Base-by-base conservation (phyloP, 2,888 invertebrate genomes). In the Mayetiola destructor region DNA sequence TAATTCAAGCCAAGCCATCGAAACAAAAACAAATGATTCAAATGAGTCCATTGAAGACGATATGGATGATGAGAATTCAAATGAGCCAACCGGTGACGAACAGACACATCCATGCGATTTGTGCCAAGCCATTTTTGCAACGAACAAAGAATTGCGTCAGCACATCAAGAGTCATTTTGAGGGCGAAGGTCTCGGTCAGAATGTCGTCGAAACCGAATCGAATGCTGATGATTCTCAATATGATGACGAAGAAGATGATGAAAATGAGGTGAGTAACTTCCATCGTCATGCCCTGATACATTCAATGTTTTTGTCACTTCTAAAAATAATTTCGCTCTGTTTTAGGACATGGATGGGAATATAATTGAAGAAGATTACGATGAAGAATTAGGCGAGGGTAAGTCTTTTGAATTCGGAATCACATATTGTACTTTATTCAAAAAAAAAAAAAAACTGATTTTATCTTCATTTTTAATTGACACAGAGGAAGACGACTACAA, bases 121-220 rank as follows among this genome's bases (percentile, higher is more conserved):
- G 59, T 73, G 73, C 63, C 69, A 71, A 63, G 65, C 71, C 60
- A 68, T 66, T 63, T 73, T 71, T 58, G 68, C 67, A 61, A 65
- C 70, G 29, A 68, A 71, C 58, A 67, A 67, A 61, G 68, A 68
- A 55, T 65, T 73, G 60, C 70, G 70, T 60, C 66, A 66, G 32
- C 73, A 73, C 61, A 71, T 73, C 58, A 69, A 72, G 64, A 68
- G 67, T 62, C 73, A 73, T 66, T 71, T 73, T 16, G 58, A 59
- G 20, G 12, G 29, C 16, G n/a, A 23, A 6, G 32, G 27, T 18
- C 12, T 27, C 10, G 39, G 10, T 8, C 18, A 14, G n/a, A n/a
- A n/a, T n/a, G n/a, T n/a, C n/a, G 21, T n/a, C 1, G 55, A 39
- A 23, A 27, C 4, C 4, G n/a, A 55, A 39, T 20, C 37, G 27